Evolutionary conservation across 2,113 vertebrate genomes (phyloP), one percentile per base, ranked within the genome.

Genomic region (Platycercus adscitus): DNA sequence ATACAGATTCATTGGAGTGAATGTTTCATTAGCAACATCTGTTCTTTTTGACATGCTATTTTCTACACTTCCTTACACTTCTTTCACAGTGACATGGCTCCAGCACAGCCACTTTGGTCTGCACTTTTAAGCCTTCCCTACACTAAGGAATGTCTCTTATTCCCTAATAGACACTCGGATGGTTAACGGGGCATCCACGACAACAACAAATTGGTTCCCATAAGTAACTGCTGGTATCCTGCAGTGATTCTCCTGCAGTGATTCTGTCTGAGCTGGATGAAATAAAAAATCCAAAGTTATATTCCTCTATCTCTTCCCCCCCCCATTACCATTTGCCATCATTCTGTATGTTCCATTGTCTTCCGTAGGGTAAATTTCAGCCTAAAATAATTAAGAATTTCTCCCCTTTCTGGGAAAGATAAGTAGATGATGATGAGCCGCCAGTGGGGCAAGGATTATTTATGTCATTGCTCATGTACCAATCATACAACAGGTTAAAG

Each of bases 11-110:
- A 0, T 52, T 35, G 6, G 13, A 20, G 52, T 52, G 63, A 75
- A 91, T 85, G 70, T 91, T 89, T 91, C 94, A 91, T 91, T 76
- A 79, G 53, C 61, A 89, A 46, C 73, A 85, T 56, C 81, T 94
- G 81, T 37, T 86, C 89, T 76, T 92, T 82, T n/a, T 70, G 78
- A 95, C 75, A 23, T 80, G 63, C 81, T 65, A 41, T 86, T 94
- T 91, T 65, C 89, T 65, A 58, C 21, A 8, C 61, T 70, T 81
- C 52, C 41, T 93, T 71, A 53, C 43, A 37, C 78, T 64, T 79
- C 78, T 82, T 61, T 91, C 49, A 31, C 3, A 5, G 60, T 33
- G 58, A 78, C 65, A 37, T 6, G 17, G 70, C 46, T 29, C 61
- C 77, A 56, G 73, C 58, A 56, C 73, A 69, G 49, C 31, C 63